These are phyloP conservation scores for Nomada lathburiana DNA, from an alignment of 2,888 invertebrate species.

Conservation along the genomic window DNA sequence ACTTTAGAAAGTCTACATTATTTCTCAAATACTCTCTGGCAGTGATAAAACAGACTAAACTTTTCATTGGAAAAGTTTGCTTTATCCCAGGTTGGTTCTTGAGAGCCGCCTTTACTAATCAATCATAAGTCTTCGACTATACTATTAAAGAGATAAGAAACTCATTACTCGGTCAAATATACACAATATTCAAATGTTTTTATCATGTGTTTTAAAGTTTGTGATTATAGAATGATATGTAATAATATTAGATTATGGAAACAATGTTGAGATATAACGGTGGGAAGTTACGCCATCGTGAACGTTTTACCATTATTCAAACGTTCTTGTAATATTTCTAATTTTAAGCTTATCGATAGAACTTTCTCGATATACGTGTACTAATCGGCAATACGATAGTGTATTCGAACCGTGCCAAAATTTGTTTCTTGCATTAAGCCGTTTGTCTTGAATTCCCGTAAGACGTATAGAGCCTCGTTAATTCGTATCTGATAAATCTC, in stretches of 20 bases:
- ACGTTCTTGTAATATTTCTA: conserved; percentile 46
- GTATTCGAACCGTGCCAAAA: conserved; percentile 53
- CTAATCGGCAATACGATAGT: conserved; percentile 56
- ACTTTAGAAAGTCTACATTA: conserved; percentile 29
- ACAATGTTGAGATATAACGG: conserved; percentile 23
- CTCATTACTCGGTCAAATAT: neutral
- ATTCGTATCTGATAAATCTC: conserved; percentile 52
- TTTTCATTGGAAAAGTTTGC: conserved; percentile 40
- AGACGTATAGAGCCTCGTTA: conserved; percentile 37
- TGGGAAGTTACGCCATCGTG: conserved; percentile 62
- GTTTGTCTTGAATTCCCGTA: conserved; percentile 42
- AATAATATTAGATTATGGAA: neutral
- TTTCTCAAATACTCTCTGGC: conserved; percentile 53
- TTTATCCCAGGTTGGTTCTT: conserved; percentile 49
- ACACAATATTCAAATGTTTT: neutral
- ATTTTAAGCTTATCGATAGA: conserved; percentile 64
- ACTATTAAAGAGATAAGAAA: conserved; percentile 13
- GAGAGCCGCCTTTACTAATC: conserved; percentile 20
- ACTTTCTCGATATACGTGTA: conserved; percentile 65
- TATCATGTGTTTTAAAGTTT: conserved; percentile 12
- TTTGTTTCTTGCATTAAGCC: conserved; percentile 44
- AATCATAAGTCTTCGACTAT: conserved; percentile 18
- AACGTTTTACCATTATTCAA: conserved; percentile 58
- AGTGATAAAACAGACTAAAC: conserved; percentile 60
- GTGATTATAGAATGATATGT: conserved; percentile 17